Conservation (phyloP, 1,140 invertebrate genomes). For the Arctopsyche grandis region DNA sequence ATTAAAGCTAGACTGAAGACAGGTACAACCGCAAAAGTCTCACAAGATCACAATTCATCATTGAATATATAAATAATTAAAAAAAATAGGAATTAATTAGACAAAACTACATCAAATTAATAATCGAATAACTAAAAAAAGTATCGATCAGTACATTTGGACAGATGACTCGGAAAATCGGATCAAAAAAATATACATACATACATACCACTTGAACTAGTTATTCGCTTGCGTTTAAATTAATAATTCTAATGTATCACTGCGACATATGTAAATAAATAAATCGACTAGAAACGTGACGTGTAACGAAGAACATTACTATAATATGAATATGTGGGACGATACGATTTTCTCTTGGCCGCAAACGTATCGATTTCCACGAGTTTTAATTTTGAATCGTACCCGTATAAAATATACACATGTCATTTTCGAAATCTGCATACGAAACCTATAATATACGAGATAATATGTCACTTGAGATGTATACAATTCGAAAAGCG, state of each 20-base stretch:
- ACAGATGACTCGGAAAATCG: no score
- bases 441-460: background rate
- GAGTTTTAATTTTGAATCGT: background rate
- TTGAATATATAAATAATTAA: no score
- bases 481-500: background rate
- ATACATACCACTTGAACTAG: background rate
- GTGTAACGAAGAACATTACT: background rate
- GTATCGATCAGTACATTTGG: no score
- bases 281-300: constrained; percentile 8
- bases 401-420: background rate
- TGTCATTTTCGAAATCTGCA: background rate
- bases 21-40: no score
- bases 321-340: constrained; percentile 6
- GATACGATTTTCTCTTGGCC: constrained; percentile 18
- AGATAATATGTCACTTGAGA: background rate
- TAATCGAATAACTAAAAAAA: no score
- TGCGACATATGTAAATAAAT: background rate
- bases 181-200: no score
- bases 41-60: no score
- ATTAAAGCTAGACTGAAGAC: no score
- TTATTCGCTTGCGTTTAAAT: no score
- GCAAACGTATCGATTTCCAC: constrained; percentile 6
- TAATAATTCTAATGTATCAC: no score
- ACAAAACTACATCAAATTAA: no score
- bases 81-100: no score